A percentile compares a stretch with the other conserved stretches of the same genome.
Conservation (phyloP, 2,797 vertebrate genomes). For the Anniella stebbinsi region DNA sequence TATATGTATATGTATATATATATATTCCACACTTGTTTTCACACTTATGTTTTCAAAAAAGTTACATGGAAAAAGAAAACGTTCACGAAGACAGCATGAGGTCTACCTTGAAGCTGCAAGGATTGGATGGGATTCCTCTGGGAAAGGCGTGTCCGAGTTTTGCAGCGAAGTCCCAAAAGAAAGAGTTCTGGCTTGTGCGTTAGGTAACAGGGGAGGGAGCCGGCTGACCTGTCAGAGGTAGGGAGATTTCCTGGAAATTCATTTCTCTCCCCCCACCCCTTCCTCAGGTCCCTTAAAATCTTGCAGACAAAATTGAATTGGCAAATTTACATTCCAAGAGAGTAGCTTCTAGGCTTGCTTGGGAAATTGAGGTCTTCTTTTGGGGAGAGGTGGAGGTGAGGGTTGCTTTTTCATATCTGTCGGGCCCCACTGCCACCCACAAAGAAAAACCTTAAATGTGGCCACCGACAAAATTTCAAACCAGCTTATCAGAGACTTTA, state of each 20-base stretch:
- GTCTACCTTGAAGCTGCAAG: slow-evolving; percentile 32
- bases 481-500: background rate
- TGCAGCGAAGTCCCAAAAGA: slow-evolving; percentile 15
- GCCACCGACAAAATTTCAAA: background rate
- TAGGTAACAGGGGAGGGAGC: background rate
- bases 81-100: slow-evolving; percentile 46
- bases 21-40: slow-evolving; percentile 29
- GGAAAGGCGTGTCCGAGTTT: background rate
- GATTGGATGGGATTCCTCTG: background rate
- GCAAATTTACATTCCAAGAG: slow-evolving; percentile 22
- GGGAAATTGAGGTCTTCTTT: background rate
- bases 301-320: background rate
- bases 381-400: background rate
- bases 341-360: background rate
- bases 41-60: slow-evolving; percentile 49
- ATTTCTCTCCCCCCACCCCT: background rate
- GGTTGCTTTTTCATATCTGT: background rate
- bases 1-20: slow-evolving; percentile 8
- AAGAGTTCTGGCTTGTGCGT: slow-evolving; percentile 15
- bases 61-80: slow-evolving; percentile 33
- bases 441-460: background rate
- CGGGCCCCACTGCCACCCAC: background rate
- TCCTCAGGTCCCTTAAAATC: background rate
- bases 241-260: background rate
- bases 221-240: background rate